Base-by-base conservation (phyloP, 1,140 invertebrate species). In the Calliopsis andreniformis region DNA sequence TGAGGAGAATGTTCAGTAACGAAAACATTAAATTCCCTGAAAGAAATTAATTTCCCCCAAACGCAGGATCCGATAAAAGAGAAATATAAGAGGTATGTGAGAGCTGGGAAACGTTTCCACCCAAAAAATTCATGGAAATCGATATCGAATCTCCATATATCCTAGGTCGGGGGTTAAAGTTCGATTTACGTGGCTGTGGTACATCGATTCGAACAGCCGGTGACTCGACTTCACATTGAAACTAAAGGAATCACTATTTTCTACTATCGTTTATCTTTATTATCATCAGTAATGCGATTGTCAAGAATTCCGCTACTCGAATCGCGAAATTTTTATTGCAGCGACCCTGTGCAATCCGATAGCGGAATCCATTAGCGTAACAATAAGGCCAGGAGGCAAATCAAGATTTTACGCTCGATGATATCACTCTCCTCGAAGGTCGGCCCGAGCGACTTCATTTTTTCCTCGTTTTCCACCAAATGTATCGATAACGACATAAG, bases 241-340 rank as follows among this genome's bases (percentile, higher is more conserved):
- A 30, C 51, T 7, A 16, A 30, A 0, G 25, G 32, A 30, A 42
- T 64, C 47, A 47, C 49, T 66, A 73, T 66, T 66, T 53, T 66
- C 39, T 61, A 32, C 39, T 43, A 32, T 55, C 59, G 25, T 63
- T 30, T 72, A 63, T 72, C 70, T 73, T 73, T 73, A 73, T 73
- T 66, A 66, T 66, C 62, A 45, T 73, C 70, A 35, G 70, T 73
- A 66, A 73, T 55, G 49, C 70, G 70, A 66, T 66, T 66, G 70
- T 32, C 28, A 66, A 14, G 51, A 76, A 59, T 68, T 62, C 58
- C 43, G 73, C 66, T 51, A 63, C 12, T 47, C 62, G n/a, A 39
- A 12, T 28, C 25, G 42, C 8, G 53, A 62, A 76, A 70, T 61
- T 55, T 69, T 59, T 67, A 70, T 76, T 28, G 66, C 51, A 28